Evolutionary conservation across 2,797 vertebrate genomes (phyloP).

Genomic region (Linurgus olivaceus): DNA sequence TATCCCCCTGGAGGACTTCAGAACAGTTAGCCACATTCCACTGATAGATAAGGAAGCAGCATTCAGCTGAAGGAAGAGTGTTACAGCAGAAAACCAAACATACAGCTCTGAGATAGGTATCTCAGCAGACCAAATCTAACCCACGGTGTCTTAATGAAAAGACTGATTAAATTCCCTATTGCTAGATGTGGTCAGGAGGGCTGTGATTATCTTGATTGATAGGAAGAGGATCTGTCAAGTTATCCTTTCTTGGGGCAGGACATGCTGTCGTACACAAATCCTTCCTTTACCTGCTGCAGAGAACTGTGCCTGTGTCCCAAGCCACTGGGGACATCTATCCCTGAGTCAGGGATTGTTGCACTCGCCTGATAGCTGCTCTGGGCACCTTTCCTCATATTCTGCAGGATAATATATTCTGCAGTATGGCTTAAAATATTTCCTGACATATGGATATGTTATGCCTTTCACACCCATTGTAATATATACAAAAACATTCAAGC

Average conservation of each 20-base stretch:
- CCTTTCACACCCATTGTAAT: not conserved
- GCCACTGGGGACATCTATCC: not conserved
- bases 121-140: not conserved
- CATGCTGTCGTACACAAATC: not conserved
- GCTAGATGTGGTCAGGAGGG: not conserved
- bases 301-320: rapidly evolving
- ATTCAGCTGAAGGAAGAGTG: not conserved
- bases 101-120: not conserved
- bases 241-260: not conserved
- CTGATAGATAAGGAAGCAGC: not conserved
- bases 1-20: not conserved
- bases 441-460: not conserved
- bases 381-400: not conserved
- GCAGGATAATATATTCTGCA: not conserved
- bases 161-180: not conserved
- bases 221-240: not conserved
- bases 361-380: not conserved
- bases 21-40: not conserved
- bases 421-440: not conserved
- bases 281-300: not conserved
- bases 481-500: not conserved
- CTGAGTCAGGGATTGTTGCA: not conserved
- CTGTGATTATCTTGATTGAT: not conserved
- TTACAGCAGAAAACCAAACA: not conserved
- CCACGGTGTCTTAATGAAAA: not conserved